These are phyloP conservation scores for Cebidichthys violaceus DNA, from an alignment of 2,113 vertebrate genomes.

Conservation along the genomic window DNA sequence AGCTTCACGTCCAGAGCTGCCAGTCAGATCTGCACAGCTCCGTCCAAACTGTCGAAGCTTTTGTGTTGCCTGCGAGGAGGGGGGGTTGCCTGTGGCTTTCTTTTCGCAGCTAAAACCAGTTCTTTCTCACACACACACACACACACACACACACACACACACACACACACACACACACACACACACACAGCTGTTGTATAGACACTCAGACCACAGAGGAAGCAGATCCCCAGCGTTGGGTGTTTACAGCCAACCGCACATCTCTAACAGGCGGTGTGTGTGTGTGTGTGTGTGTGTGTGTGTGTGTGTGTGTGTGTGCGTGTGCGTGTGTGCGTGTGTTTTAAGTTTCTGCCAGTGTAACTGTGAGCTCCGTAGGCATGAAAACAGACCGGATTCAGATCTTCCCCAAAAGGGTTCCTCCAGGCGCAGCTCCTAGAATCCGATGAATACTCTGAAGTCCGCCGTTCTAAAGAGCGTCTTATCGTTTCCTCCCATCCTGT, in stretches of 20 bases:
- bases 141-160: conserved; percentile 4
- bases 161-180: not conserved
- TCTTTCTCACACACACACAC: not conserved
- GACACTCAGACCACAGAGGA: conserved; percentile 70
- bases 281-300: conserved; percentile 5
- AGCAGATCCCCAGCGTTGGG: conserved; percentile 54
- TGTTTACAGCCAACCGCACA: conserved; percentile 64
- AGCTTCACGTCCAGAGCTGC: conserved; percentile 57
- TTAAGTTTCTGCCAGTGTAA: conserved; percentile 30
- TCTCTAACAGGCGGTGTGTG: conserved; percentile 45
- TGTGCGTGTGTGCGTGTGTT: conserved; percentile 5
- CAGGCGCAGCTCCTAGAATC: not conserved
- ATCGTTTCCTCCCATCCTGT: conserved; percentile 57
- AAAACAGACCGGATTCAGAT: conserved; percentile 43
- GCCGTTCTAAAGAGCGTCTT: conserved; percentile 35
- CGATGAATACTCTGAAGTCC: conserved; percentile 25
- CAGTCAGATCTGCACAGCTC: conserved; percentile 51
- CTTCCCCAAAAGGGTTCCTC: conserved; percentile 39
- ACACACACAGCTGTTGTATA: conserved; percentile 60
- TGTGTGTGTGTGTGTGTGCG: conserved; percentile 6
- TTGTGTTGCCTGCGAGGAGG: conserved; percentile 38
- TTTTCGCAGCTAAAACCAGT: conserved; percentile 36
- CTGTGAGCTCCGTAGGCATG: conserved; percentile 31
- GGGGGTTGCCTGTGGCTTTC: conserved; percentile 30
- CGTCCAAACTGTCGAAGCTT: conserved; percentile 52